Evolutionary conservation across 2,888 invertebrate genomes (phyloP).

Genomic region (Bruchidius siliquastri): DNA sequence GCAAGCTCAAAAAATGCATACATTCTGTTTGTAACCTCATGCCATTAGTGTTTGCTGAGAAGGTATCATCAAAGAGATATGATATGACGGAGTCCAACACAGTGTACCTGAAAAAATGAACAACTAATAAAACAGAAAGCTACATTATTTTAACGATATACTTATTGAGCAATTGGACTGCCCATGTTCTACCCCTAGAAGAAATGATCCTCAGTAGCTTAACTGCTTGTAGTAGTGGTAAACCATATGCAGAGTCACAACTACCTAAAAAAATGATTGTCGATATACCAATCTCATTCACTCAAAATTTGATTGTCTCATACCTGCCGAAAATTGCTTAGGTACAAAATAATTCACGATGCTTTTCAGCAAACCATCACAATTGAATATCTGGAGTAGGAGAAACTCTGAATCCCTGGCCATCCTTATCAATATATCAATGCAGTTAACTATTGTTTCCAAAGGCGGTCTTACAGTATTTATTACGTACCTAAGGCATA

Average conservation of each 20-base stretch:
- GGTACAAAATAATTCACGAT: slow-evolving; percentile 60
- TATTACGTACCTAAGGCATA: slow-evolving; percentile 64
- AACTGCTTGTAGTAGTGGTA: slow-evolving; percentile 65
- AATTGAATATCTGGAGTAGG: slow-evolving; percentile 59
- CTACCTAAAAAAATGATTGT: slow-evolving; percentile 4
- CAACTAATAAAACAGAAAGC: neutral
- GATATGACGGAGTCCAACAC: slow-evolving; percentile 53
- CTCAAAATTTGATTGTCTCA: neutral
- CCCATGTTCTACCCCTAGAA: slow-evolving; percentile 55
- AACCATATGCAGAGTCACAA: slow-evolving; percentile 52
- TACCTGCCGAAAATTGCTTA: slow-evolving; percentile 1
- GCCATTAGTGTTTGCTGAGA: slow-evolving; percentile 51
- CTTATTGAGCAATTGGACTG: slow-evolving; percentile 52
- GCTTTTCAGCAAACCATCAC: slow-evolving; percentile 60
- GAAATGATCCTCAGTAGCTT: slow-evolving; percentile 70
- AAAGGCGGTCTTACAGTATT: slow-evolving; percentile 65
- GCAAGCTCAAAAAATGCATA: slow-evolving; percentile 54
- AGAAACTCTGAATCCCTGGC: slow-evolving; percentile 70
- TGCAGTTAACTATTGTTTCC: slow-evolving; percentile 65
- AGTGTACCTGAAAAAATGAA: slow-evolving; percentile 48
- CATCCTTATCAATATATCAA: slow-evolving; percentile 76
- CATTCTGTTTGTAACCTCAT: slow-evolving; percentile 61
- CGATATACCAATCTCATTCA: neutral
- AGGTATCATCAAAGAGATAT: slow-evolving; percentile 54
- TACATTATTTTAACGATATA: slow-evolving; percentile 26